Percentiles rank a stretch among this genome's conserved stretches.
These are phyloP conservation scores for Cepphus grylle DNA, from an alignment of 2,113 vertebrate genomes.

Conservation along the genomic window DNA sequence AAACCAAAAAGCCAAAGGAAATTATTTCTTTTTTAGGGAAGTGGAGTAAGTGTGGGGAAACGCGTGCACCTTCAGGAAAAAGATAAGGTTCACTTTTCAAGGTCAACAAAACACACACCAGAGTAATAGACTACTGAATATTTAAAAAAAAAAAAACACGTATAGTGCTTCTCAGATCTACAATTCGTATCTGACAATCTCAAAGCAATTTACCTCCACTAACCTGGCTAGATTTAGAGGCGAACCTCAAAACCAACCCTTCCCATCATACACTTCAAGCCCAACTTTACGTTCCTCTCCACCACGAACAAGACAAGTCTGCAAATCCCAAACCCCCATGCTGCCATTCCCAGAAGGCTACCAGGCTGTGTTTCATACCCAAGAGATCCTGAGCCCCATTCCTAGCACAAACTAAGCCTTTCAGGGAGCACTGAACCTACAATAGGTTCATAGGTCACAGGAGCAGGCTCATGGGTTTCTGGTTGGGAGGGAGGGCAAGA, in stretches of 20 bases:
- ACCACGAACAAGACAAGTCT: background rate
- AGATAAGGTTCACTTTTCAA: background rate
- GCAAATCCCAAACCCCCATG: background rate
- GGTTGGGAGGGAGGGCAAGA: background rate
- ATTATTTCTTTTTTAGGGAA: background rate
- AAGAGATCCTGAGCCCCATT: background rate
- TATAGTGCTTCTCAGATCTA: background rate
- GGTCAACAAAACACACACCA: background rate
- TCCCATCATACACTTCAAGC: background rate
- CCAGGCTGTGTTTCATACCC: background rate
- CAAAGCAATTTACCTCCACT: background rate
- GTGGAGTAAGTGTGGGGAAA: background rate
- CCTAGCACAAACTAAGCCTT: background rate
- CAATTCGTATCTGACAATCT: background rate
- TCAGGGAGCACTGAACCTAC: background rate
- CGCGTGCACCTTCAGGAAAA: fast-evolving
- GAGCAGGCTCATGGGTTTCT: background rate
- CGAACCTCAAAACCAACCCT: background rate
- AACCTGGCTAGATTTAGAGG: background rate
- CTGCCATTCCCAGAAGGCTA: background rate
- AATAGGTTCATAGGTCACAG: background rate
- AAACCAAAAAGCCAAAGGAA: background rate
- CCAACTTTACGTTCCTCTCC: background rate
- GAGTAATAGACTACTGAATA: background rate
- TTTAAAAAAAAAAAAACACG: background rate